These are phyloP conservation scores for Diadema setosum DNA, from an alignment of 35 echinoderm and acorn worm genomes.

Conservation along the genomic window DNA sequence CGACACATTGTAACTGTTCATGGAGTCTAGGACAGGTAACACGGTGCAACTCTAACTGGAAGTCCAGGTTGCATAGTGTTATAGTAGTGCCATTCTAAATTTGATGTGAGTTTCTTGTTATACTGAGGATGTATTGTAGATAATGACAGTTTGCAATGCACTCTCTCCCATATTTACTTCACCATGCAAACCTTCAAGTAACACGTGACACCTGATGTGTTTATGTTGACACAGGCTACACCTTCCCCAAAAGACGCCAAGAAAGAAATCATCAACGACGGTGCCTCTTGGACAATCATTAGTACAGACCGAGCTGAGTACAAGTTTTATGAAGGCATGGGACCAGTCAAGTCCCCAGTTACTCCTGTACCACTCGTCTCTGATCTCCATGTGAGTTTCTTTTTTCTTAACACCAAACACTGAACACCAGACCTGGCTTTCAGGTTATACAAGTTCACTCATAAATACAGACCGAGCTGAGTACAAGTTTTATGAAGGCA, in stretches of 20 bases:
- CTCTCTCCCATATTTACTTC: no score
- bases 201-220: no score
- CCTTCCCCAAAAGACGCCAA: conserved; percentile 83
- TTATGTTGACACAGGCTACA: conserved; percentile 86
- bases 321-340: conserved; percentile 97
- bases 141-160: no score
- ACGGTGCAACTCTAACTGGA: no score
- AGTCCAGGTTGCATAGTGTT: no score
- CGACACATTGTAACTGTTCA: no score
- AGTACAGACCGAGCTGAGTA: conserved; percentile 96
- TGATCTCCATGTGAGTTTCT: conserved; percentile 41
- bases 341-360: conserved; percentile 78
- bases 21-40: no score
- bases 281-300: conserved; percentile 95
- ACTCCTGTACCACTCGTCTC: conserved; percentile 84
- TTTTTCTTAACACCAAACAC: not conserved
- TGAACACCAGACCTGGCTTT: not conserved
- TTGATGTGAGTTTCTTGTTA: no score
- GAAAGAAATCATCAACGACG: conserved; percentile 96
- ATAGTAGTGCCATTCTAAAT: no score
- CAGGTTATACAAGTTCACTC: not conserved
- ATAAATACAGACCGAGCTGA: conserved; percentile 91
- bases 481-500: conserved; percentile 92
- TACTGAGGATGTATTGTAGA: no score
- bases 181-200: no score